A percentile compares a stretch with the other conserved stretches of the same genome.
phyloP scores from a whole-genome alignment of 2,888 invertebrate species.

The Plebejus melissa region DNA sequence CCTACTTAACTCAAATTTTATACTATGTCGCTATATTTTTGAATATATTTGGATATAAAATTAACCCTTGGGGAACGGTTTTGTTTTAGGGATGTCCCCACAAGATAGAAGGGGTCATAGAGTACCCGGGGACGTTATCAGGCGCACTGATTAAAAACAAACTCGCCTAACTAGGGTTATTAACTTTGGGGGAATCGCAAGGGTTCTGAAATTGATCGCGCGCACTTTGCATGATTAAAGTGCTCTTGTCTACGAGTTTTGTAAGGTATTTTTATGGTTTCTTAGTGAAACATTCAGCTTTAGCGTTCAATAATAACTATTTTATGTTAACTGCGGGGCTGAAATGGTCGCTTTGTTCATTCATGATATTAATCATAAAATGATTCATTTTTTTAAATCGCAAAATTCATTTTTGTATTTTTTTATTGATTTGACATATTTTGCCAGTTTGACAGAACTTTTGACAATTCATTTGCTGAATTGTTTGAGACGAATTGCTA shows the following conservation, averaged over 20 bases:
- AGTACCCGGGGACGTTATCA: constrained; percentile 60
- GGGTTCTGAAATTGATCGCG: constrained; percentile 34
- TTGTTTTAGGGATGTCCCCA: constrained; percentile 52
- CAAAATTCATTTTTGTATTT: too few relatives aligned
- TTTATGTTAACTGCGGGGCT: too few relatives aligned
- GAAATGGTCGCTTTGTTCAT: too few relatives aligned
- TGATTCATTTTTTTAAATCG: too few relatives aligned
- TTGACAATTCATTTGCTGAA: too few relatives aligned
- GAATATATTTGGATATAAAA: constrained; percentile 4
- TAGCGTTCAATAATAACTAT: neutral
- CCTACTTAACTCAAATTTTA: neutral
- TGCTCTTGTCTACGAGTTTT: neutral
- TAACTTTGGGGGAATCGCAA: constrained; percentile 34
- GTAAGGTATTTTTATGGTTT: neutral
- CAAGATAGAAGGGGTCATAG: constrained; percentile 48
- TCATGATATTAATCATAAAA: too few relatives aligned
- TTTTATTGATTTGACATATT: too few relatives aligned
- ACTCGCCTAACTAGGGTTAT: constrained; percentile 47
- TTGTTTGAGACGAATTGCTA: too few relatives aligned
- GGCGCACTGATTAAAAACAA: constrained; percentile 74
- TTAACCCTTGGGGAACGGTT: constrained; percentile 33
- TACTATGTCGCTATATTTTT: neutral
- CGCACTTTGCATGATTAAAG: constrained; percentile 23
- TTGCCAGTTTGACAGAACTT: too few relatives aligned
- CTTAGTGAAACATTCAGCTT: neutral